These are phyloP conservation scores for Drosophila robusta DNA, from an alignment of 2,888 invertebrate species.

Conservation along the genomic window DNA sequence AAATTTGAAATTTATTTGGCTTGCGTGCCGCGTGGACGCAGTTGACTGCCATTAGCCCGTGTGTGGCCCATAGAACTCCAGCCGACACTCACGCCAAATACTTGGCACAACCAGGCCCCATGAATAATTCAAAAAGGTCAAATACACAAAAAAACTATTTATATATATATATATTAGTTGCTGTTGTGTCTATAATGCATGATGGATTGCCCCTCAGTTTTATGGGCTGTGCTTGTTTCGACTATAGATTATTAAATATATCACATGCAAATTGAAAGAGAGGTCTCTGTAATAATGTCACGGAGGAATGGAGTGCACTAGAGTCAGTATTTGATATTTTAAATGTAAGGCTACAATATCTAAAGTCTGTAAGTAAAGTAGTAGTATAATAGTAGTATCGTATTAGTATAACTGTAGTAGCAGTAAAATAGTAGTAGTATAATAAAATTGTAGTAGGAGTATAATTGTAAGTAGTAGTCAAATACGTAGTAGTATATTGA, in stretches of 20 bases:
- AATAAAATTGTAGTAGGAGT: no score
- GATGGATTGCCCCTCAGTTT: conserved; percentile 40
- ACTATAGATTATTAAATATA: neutral
- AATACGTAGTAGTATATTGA: no score
- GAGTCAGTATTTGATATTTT: no score
- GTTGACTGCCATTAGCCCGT: conserved; percentile 72
- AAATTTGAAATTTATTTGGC: conserved; percentile 60
- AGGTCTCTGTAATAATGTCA: no score
- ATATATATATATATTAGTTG: conserved; percentile 1
- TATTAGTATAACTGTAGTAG: no score
- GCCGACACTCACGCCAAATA: neutral
- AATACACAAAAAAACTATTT: conserved; percentile 19
- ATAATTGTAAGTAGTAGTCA: no score
- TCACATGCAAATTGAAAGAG: no score
- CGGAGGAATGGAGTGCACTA: no score
- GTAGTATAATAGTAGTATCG: no score
- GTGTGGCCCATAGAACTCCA: conserved; percentile 32
- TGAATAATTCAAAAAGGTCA: conserved; percentile 80
- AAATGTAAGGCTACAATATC: no score
- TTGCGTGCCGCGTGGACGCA: conserved; percentile 74
- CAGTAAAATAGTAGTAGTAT: no score
- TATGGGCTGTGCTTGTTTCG: conserved; percentile 1
- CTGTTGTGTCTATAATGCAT: conserved; percentile 34
- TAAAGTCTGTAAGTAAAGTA: no score
- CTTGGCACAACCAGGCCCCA: conserved; percentile 29